Evolutionary conservation across 2,797 vertebrate species (phyloP).

Genomic region (Nyctibius grandis): DNA sequence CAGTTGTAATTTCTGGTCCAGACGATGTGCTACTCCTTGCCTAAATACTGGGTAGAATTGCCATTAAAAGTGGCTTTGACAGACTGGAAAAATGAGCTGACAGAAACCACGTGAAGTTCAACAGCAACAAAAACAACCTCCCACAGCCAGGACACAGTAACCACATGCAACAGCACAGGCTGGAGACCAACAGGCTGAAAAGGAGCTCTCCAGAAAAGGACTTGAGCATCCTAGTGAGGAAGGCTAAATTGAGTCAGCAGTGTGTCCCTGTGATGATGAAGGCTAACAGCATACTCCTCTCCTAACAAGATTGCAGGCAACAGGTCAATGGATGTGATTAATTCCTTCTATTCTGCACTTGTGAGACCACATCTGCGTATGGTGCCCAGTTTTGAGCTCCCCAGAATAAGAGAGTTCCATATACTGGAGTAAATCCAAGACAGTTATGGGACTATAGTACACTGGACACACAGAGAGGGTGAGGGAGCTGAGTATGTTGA

Average conservation of each 20-base stretch:
- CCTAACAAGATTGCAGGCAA: not conserved
- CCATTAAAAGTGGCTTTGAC: not conserved
- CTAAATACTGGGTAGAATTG: not conserved
- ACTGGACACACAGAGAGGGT: not conserved
- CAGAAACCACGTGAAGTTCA: not conserved
- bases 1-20: not conserved
- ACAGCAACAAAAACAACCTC: not conserved
- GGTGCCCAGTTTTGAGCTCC: not conserved
- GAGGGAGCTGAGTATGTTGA: not conserved
- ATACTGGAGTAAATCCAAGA: not conserved
- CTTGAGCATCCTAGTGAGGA: not conserved
- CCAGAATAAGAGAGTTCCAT: not conserved
- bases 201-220: not conserved
- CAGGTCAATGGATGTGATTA: not conserved
- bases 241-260: not conserved
- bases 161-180: not conserved
- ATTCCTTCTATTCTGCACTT: not conserved
- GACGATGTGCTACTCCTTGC: not conserved
- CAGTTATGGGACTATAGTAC: fast-evolving
- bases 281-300: not conserved
- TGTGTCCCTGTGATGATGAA: not conserved
- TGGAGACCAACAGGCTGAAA: not conserved
- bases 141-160: not conserved
- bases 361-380: not conserved
- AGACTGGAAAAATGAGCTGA: not conserved